These are phyloP conservation scores for Sarcophaga bullata DNA, from an alignment of 1,140 invertebrate species.

Conservation along the genomic window DNA sequence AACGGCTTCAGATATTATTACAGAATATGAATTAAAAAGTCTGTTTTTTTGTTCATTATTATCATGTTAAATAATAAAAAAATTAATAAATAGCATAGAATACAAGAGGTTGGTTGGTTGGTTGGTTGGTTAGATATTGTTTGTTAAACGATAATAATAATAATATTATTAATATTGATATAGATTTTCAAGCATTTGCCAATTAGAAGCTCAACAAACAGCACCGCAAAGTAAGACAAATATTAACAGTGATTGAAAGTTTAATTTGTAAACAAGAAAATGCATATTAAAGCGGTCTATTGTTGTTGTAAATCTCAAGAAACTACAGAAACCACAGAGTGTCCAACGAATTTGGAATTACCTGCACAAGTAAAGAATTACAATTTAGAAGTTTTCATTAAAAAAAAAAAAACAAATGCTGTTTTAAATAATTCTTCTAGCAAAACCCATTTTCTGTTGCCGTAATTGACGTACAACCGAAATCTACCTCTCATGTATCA, in stretches of 20 bases:
- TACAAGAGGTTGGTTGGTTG: background rate
- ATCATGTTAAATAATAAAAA: too few relatives aligned
- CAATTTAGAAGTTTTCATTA: too few relatives aligned
- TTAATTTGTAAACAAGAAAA: background rate
- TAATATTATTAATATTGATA: too few relatives aligned
- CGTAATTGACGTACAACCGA: too few relatives aligned
- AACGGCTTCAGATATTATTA: background rate
- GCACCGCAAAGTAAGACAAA: background rate
- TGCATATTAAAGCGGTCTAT: background rate
- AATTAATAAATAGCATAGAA: too few relatives aligned
- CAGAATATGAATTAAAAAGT: background rate
- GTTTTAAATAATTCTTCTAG: too few relatives aligned
- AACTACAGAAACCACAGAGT: background rate
- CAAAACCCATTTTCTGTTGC: too few relatives aligned
- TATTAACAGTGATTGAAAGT: background rate
- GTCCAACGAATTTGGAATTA: too few relatives aligned
- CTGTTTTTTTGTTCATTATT: too few relatives aligned
- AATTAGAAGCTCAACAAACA: background rate
- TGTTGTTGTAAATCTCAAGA: background rate
- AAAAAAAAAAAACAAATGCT: too few relatives aligned
- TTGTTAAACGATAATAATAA: background rate
- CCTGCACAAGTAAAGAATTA: background rate
- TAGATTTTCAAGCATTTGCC: background rate
- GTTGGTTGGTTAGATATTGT: background rate
- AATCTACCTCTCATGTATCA: too few relatives aligned